These are phyloP conservation scores for Chymomyza fuscimana DNA, from an alignment of 2,888 invertebrate genomes.

Conservation along the genomic window DNA sequence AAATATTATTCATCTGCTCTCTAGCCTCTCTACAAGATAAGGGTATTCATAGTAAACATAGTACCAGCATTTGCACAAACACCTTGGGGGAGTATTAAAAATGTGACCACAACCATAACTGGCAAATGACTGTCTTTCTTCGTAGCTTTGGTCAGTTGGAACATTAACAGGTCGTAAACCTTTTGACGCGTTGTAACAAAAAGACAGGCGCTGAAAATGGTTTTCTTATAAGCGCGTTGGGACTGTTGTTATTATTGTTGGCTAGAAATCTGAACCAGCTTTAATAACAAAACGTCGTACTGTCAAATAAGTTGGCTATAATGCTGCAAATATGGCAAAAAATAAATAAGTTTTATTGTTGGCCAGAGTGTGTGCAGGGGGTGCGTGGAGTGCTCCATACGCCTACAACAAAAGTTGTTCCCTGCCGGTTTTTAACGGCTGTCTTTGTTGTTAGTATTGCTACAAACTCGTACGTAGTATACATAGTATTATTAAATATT, in stretches of 20 bases:
- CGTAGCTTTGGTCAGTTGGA: slow-evolving; percentile 59
- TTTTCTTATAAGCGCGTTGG: not conserved
- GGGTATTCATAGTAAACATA: not conserved
- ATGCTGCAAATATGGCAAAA: slow-evolving; percentile 71
- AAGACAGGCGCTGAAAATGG: slow-evolving; percentile 66
- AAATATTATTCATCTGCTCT: not conserved
- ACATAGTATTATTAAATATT: slow-evolving; percentile 64
- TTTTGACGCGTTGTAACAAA: slow-evolving; percentile 69
- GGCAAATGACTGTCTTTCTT: slow-evolving; percentile 40
- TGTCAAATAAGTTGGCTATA: slow-evolving; percentile 72
- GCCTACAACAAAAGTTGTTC: slow-evolving; percentile 13
- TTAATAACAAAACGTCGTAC: slow-evolving; percentile 63
- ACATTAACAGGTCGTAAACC: slow-evolving; percentile 76
- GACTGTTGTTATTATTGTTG: not conserved
- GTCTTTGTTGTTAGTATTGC: slow-evolving; percentile 20
- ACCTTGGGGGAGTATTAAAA: not conserved
- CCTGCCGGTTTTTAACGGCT: slow-evolving; percentile 21
- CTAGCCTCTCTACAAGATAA: not conserved
- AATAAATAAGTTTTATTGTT: slow-evolving; percentile 75
- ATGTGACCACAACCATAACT: slow-evolving; percentile 4
- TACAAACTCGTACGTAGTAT: no score
- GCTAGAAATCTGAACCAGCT: slow-evolving; percentile 58
- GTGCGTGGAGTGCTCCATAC: not conserved
- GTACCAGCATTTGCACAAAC: not conserved
- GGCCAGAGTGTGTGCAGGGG: not conserved